phyloP scores from a whole-genome alignment of 2,888 invertebrate species.

The Macaria notata region DNA sequence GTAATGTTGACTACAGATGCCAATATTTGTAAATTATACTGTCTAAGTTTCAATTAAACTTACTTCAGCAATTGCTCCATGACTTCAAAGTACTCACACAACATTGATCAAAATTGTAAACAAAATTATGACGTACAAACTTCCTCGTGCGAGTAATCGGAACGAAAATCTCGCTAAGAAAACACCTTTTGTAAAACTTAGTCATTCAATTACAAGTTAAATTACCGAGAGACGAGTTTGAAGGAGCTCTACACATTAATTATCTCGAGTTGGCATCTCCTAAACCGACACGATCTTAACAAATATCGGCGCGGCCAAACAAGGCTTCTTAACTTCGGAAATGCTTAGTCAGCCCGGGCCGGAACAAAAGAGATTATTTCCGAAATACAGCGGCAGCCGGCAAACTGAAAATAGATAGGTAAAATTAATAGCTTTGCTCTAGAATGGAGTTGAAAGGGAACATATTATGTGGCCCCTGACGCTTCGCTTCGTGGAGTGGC shows the following conservation, averaged over 20 bases:
- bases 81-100: too few relatives aligned
- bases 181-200: constrained; percentile 27
- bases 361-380: constrained; percentile 66
- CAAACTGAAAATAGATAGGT: constrained; percentile 39
- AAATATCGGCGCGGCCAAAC: constrained; percentile 71
- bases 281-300: constrained; percentile 71
- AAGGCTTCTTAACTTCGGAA: constrained; percentile 66
- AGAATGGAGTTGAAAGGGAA: constrained; percentile 19
- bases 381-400: constrained; percentile 44
- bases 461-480: constrained; percentile 23
- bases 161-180: constrained; percentile 13
- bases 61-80: too few relatives aligned
- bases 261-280: constrained; percentile 68
- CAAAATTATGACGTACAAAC: too few relatives aligned
- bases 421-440: constrained; percentile 31
- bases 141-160: constrained; percentile 3
- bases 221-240: constrained; percentile 51
- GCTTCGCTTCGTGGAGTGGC: constrained; percentile 4
- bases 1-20: too few relatives aligned
- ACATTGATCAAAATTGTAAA: too few relatives aligned
- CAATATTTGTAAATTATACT: too few relatives aligned
- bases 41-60: too few relatives aligned
- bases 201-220: constrained; percentile 61
- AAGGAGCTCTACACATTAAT: constrained; percentile 67
- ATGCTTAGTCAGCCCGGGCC: constrained; percentile 61